phyloP scores from a whole-genome alignment of 2,888 invertebrate species.

The Agrochola lota region DNA sequence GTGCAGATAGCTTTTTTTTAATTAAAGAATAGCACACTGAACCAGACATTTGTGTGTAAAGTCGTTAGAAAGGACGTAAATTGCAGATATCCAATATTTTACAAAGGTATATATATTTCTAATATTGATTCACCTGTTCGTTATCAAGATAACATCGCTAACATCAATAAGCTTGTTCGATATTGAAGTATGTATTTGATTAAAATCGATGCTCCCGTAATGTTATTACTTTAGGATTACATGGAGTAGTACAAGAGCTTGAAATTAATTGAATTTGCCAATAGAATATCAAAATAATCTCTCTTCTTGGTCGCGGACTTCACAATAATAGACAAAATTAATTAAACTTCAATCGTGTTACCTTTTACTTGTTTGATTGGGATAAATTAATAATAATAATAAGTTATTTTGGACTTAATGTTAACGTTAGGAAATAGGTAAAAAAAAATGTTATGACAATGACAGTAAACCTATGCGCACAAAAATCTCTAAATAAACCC shows the following conservation, averaged over 20 bases:
- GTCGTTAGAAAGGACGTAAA: no score
- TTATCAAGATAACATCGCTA: conserved; percentile 19
- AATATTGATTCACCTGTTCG: conserved; percentile 17
- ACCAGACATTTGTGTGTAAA: neutral
- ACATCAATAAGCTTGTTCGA: conserved; percentile 18
- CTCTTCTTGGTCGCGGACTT: no score
- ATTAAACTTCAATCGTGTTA: neutral
- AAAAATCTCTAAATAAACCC: neutral
- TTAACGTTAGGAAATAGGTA: no score
- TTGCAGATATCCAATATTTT: neutral
- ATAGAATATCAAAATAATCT: conserved; percentile 2
- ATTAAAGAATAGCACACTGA: neutral
- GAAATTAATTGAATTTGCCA: conserved; percentile 20
- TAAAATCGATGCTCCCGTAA: conserved; percentile 7
- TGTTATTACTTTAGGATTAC: conserved; percentile 29
- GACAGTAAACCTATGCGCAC: no score
- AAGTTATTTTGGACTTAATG: neutral
- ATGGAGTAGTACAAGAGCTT: neutral
- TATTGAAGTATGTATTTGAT: conserved; percentile 32
- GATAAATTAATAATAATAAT: neutral
- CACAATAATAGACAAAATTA: conserved; percentile 7
- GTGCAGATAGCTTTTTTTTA: neutral
- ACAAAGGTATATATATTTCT: no score
- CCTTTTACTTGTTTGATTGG: neutral
- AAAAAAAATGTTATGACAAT: no score